Percentiles rank a stretch among this genome's conserved stretches.
Evolutionary conservation across 1,140 invertebrate species (phyloP).

Genomic region (Drosophila neocordata): DNA sequence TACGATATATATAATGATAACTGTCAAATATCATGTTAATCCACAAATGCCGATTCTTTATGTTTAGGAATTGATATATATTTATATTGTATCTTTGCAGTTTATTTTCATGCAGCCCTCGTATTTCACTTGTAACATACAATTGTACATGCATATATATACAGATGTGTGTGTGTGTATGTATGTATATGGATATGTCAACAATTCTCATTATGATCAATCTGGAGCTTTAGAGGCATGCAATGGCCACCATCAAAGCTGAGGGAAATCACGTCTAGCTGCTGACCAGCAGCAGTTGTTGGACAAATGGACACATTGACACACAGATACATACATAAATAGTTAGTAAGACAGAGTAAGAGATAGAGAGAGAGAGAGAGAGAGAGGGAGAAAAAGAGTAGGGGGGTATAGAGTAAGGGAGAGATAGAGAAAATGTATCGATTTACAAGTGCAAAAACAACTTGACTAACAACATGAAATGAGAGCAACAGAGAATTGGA

Average conservation of each 20-base stretch:
- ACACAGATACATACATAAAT: slow-evolving; percentile 1
- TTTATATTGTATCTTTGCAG: no score
- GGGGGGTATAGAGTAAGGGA: slow-evolving; percentile 29
- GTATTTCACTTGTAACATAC: no score
- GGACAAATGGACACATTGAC: slow-evolving; percentile 12
- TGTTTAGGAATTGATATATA: no score
- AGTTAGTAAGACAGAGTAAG: slow-evolving; percentile 10
- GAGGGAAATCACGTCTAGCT: slow-evolving; percentile 67
- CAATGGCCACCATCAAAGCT: slow-evolving; percentile 73
- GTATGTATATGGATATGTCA: slow-evolving; percentile 1
- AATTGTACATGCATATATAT: no score
- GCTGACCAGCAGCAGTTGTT: slow-evolving; percentile 3
- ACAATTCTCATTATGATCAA: slow-evolving; percentile 13
- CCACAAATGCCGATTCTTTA: no score
- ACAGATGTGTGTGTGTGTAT: not conserved
- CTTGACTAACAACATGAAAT: slow-evolving; percentile 62
- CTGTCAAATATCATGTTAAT: no score
- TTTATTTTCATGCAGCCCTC: no score
- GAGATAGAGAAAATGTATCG: slow-evolving; percentile 71
- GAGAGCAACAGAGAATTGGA: slow-evolving; percentile 59
- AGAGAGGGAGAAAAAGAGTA: slow-evolving; percentile 33
- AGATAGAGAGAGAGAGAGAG: slow-evolving; percentile 42
- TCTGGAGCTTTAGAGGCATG: slow-evolving; percentile 51
- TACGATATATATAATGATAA: no score
- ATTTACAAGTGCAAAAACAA: slow-evolving; percentile 74